These are phyloP conservation scores for Onychomys arenicola DNA, from an alignment of 2,797 vertebrate species.

Conservation along the genomic window DNA sequence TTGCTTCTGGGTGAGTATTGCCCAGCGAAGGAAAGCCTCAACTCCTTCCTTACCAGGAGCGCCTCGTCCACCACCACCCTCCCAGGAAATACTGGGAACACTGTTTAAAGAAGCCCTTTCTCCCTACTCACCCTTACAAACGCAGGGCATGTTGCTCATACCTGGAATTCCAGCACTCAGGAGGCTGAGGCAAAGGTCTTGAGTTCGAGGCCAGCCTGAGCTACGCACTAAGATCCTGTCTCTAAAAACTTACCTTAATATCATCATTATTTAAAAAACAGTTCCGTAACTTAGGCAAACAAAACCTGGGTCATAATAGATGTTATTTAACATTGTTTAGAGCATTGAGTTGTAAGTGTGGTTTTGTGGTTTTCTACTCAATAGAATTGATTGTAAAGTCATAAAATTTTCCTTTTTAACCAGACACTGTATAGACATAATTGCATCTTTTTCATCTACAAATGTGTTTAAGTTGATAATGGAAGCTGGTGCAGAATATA, in stretches of 20 bases:
- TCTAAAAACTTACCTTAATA: not conserved
- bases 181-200: not conserved
- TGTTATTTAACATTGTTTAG: slow-evolving; percentile 40
- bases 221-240: not conserved
- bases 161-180: not conserved
- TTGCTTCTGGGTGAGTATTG: not conserved
- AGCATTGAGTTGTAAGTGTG: slow-evolving; percentile 25
- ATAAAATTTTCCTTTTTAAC: slow-evolving; percentile 17
- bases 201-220: not conserved
- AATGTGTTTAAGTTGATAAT: slow-evolving; percentile 48
- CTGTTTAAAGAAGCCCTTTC: not conserved
- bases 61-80: not conserved
- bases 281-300: not conserved
- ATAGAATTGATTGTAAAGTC: slow-evolving; percentile 29
- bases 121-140: slow-evolving; percentile 17
- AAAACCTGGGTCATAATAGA: slow-evolving; percentile 47
- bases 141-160: not conserved
- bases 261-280: not conserved
- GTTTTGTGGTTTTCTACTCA: slow-evolving; percentile 15
- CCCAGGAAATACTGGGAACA: not conserved
- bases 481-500: slow-evolving; percentile 21
- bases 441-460: slow-evolving; percentile 39
- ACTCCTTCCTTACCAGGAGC: not conserved
- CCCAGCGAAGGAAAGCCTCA: not conserved
- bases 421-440: not conserved